Base-by-base conservation (phyloP, 64 coral and sea anemone genomes). In the Acropora tenuis region DNA sequence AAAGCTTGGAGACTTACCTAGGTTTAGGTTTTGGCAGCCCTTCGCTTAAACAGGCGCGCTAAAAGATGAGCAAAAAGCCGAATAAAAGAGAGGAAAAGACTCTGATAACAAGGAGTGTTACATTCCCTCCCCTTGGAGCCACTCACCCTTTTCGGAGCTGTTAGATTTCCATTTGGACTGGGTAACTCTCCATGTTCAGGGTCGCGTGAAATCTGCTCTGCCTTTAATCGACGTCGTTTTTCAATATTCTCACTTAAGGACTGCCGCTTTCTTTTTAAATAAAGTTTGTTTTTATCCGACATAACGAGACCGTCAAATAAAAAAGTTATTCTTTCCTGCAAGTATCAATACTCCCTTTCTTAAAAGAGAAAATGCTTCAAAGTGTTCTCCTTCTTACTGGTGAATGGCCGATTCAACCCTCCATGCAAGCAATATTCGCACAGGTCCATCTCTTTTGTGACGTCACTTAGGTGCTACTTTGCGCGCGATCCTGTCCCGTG, bases 301-400 rank as follows among this genome's bases (percentile, higher is more conserved):
- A 78, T 48, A 47, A 78, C 43, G 44, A 46, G 49, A 48, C 16
- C 44, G 75, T 48, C 0, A 78, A 63, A 11, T 10, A 13, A 7
- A 30, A 30, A 30, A 1, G 60, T 0, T 13, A 63, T 13, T 63
- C 16, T 15, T 63, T 63, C 60, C 60, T 63, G 16, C 10, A 0
- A 5, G 52, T 55, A 5, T 55, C 4, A 55, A 55, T 55, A 30
- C 52, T 55, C 52, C 10, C 8, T 15, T 69, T 10, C 15, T 3
- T 16, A 7, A 15, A 84, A 84, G 48, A 69, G 30, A 30, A 43
- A 84, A 47, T 19, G 81, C 48, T 84, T 84, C 81, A 66, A 69
- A 66, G 60, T 30, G 30, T 30, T 30, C 30, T 30, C 30, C 30
- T 30, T 30, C 30, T 30, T 30, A 30, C 30, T 30, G 30, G 30